Base-by-base conservation (phyloP, 2,888 invertebrate species). In the Aethes cnicana region DNA sequence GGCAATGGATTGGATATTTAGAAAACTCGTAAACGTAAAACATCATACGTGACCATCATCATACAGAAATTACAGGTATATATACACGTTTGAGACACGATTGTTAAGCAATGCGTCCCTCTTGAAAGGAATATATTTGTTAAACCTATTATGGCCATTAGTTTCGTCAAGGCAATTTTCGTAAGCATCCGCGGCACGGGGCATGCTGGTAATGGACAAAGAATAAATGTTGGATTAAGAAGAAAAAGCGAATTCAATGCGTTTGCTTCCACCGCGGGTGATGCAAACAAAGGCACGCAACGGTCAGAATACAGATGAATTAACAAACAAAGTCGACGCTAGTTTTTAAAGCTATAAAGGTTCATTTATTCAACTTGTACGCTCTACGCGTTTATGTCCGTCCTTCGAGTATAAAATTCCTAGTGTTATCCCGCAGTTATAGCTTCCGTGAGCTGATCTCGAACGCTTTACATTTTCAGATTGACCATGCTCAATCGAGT, bases 161-260 rank as follows among this genome's bases (percentile, higher is more conserved):
- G 76, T 71, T 78, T 74, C 78, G 78, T 81, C 85, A 87, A 87
- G 86, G 84, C 58, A 64, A 62, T 83, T 83, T 82, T 85, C 78
- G 81, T 78, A 79, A 84, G 70, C 66, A 73, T 75, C 79, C 75
- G 77, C 72, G 73, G 64, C 62, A 64, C 57, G 60, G 54, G 35
- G 56, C 54, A 58, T 33, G 37, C 37, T 52, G 44, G 44, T 52
- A 44, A 52, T 52, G 44, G 32, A 26, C 39, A 47, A 14, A 33
- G 30, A 39, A 30, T 30, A 39, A 46, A 39, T 39, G 39, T 52
- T 26, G 46, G 23, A 39, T 52, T 46, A 46, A 39, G 46, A 39
- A 47, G 36, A 47, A 49, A 49, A 54, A 41, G 32, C n/a, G 32
- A 39, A 32, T 44, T 39, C 11, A 23, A 46, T 46, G 39, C 37